These are phyloP conservation scores for Amorpha juglandis DNA, from an alignment of 2,888 invertebrate genomes.

Conservation along the genomic window DNA sequence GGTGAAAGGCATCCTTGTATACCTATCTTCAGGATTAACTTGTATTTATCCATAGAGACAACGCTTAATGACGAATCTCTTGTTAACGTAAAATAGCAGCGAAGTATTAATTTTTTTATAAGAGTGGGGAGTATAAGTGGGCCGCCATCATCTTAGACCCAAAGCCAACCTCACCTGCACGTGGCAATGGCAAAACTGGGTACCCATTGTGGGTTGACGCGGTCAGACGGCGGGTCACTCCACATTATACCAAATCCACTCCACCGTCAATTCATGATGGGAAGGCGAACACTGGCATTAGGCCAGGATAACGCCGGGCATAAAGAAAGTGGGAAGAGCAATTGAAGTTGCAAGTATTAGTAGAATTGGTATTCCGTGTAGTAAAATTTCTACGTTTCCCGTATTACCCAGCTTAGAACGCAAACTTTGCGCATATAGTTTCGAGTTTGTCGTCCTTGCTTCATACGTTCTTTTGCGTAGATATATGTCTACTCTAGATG, in stretches of 20 bases:
- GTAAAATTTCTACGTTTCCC: constrained; percentile 11
- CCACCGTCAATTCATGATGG: too few species aligned
- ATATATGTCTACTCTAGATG: background rate
- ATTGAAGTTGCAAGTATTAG: constrained; percentile 3
- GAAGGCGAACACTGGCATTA: too few species aligned
- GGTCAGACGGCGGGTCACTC: too few species aligned
- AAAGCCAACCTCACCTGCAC: too few species aligned
- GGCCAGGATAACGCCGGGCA: background rate
- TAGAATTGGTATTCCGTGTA: constrained; percentile 3
- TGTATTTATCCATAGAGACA: constrained; percentile 14
- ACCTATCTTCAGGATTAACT: constrained; percentile 18
- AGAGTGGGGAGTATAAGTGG: too few species aligned
- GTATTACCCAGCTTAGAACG: constrained; percentile 5
- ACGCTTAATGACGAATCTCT: background rate
- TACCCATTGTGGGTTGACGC: too few species aligned
- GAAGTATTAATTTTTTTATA: background rate
- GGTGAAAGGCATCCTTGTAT: constrained; percentile 24
- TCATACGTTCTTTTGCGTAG: background rate
- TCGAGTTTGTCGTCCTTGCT: constrained; percentile 9
- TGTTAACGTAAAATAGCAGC: background rate
- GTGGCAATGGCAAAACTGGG: too few species aligned
- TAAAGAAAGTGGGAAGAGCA: background rate
- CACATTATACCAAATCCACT: too few species aligned
- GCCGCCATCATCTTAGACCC: too few species aligned
- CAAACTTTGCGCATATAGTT: constrained; percentile 16